phyloP scores from a whole-genome alignment of 2,888 invertebrate genomes.

The Phyllotreta cruciferae region DNA sequence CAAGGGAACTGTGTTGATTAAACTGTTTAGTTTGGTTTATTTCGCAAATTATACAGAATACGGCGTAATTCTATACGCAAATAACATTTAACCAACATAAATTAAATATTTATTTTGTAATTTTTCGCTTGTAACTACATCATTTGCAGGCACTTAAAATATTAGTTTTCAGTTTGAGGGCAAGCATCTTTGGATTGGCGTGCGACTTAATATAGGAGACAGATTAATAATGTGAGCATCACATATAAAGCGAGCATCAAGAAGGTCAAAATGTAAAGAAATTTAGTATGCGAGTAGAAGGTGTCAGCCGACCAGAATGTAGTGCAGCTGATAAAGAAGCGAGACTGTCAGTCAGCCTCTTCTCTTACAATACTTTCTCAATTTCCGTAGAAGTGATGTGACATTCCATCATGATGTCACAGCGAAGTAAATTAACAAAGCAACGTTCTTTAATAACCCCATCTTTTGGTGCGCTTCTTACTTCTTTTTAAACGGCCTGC shows the following conservation, averaged over 20 bases:
- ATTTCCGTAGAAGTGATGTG: constrained; percentile 60
- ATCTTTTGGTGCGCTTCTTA: constrained; percentile 49
- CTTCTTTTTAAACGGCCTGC: constrained; percentile 36
- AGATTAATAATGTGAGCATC: constrained; percentile 28
- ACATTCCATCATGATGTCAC: constrained; percentile 60
- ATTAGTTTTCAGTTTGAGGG: neutral
- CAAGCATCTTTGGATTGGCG: constrained; percentile 29
- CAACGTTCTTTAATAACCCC: constrained; percentile 58
- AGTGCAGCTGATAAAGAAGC: constrained; percentile 60
- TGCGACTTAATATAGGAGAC: constrained; percentile 25
- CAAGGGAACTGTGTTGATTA: constrained; percentile 19
- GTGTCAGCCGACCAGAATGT: constrained; percentile 56
- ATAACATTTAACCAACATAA: neutral
- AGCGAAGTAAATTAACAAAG: constrained; percentile 61
- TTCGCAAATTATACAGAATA: constrained; percentile 3
- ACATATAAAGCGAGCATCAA: constrained; percentile 16
- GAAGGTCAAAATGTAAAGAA: constrained; percentile 52
- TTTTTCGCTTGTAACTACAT: neutral
- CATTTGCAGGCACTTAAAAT: too few relatives aligned
- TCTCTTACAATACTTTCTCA: constrained; percentile 60
- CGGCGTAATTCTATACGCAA: constrained; percentile 5
- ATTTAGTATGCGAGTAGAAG: constrained; percentile 53
- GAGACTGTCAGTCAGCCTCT: constrained; percentile 59
- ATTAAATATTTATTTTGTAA: constrained; percentile 10
- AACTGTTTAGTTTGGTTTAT: constrained; percentile 18